Evolutionary conservation across 2,888 invertebrate species (phyloP).

Genomic region (Macrophya alboannulata): DNA sequence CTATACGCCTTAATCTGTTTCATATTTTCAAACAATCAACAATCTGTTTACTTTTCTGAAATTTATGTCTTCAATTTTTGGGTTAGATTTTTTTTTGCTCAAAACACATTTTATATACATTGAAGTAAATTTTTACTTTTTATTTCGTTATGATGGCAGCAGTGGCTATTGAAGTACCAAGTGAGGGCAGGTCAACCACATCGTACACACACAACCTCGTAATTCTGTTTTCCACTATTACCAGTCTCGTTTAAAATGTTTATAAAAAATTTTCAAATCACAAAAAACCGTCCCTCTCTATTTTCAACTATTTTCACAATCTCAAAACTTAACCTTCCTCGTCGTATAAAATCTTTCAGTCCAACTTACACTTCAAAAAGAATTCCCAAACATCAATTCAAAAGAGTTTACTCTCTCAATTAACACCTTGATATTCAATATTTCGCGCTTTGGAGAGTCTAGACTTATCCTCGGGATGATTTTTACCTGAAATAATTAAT

Average conservation of each 20-base stretch:
- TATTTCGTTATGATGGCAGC: constrained; percentile 70
- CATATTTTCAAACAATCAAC: neutral
- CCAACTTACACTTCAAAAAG: neutral
- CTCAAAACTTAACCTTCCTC: neutral
- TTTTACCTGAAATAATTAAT: neutral
- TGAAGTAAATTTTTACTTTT: constrained; percentile 50
- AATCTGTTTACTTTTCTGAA: neutral
- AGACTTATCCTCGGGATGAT: neutral
- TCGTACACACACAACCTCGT: constrained; percentile 62
- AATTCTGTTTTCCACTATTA: constrained; percentile 60
- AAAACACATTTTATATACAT: constrained; percentile 37
- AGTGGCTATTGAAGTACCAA: constrained; percentile 73
- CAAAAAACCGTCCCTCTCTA: neutral
- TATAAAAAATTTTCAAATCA: neutral
- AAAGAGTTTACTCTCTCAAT: neutral
- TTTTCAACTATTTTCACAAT: neutral
- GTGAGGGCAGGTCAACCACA: constrained; percentile 74
- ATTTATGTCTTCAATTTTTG: constrained; percentile 8
- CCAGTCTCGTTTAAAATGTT: constrained; percentile 16
- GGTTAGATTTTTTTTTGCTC: constrained; percentile 46
- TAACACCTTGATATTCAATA: neutral
- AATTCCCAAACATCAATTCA: neutral
- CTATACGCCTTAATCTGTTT: neutral
- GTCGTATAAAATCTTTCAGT: neutral
- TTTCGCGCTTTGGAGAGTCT: neutral